These are phyloP conservation scores for Eulemur rufifrons DNA, from an alignment of 2,113 vertebrate species.

Conservation along the genomic window DNA sequence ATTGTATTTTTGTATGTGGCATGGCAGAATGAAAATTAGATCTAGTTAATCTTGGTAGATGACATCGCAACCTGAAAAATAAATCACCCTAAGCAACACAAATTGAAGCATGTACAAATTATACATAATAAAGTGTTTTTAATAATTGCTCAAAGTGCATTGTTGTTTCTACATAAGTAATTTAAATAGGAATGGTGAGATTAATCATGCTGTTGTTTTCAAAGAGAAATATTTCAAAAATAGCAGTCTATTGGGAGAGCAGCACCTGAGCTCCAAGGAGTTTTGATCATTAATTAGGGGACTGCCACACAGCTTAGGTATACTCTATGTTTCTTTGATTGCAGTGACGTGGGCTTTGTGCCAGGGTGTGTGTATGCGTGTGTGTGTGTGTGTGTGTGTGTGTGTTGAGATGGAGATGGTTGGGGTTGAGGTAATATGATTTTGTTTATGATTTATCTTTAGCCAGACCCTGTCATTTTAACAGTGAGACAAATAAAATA, in stretches of 20 bases:
- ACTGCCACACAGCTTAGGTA: neutral
- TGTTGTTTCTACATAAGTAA: slow-evolving; percentile 28
- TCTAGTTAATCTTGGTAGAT: slow-evolving; percentile 50
- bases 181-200: slow-evolving; percentile 26
- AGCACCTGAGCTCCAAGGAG: slow-evolving; percentile 25
- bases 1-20: slow-evolving; percentile 80
- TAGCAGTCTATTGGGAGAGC: slow-evolving; percentile 36
- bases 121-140: slow-evolving; percentile 77
- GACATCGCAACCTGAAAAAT: slow-evolving; percentile 50
- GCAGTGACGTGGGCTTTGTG: neutral
- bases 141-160: slow-evolving; percentile 24
- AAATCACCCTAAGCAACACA: slow-evolving; percentile 42
- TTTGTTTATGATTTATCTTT: neutral
- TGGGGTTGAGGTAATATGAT: neutral
- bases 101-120: slow-evolving; percentile 71
- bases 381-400: neutral
- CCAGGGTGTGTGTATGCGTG: neutral
- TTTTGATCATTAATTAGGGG: slow-evolving; percentile 60
- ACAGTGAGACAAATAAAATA: neutral
- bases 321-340: neutral
- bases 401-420: neutral
- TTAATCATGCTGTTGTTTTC: slow-evolving; percentile 69
- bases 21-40: slow-evolving; percentile 64
- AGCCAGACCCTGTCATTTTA: neutral
- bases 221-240: slow-evolving; percentile 68